Conservation (phyloP, 2,888 invertebrate genomes). For the Leptinotarsa tumamoca region DNA sequence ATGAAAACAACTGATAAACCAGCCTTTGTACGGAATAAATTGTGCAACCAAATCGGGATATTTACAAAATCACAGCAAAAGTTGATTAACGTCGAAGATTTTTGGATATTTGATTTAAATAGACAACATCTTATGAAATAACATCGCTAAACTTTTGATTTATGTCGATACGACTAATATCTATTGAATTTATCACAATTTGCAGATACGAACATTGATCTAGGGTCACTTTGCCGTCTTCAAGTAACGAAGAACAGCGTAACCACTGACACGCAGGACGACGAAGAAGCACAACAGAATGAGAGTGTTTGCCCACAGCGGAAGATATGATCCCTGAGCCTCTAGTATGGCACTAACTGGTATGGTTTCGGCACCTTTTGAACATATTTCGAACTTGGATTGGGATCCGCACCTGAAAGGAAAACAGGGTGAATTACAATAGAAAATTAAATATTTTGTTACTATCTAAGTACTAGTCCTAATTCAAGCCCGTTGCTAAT, state of each 20-base stretch:
- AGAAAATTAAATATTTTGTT: no score
- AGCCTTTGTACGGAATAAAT: not conserved
- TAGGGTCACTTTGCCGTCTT: constrained; percentile 74
- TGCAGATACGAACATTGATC: constrained; percentile 48
- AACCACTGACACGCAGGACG: constrained; percentile 79
- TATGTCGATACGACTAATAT: constrained; percentile 47
- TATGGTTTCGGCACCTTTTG: constrained; percentile 71
- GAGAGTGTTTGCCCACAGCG: constrained; percentile 80
- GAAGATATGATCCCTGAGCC: constrained; percentile 74
- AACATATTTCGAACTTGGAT: constrained; percentile 76
- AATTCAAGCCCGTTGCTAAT: no score
- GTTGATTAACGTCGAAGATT: constrained; percentile 24
- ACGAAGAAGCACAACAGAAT: constrained; percentile 78
- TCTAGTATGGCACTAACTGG: constrained; percentile 76
- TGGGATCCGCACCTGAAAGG: constrained; percentile 75
- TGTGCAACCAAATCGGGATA: constrained; percentile 27
- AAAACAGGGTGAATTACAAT: constrained; percentile 8
- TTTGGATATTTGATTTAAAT: constrained; percentile 37
- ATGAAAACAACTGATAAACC: no score
- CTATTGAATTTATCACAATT: constrained; percentile 58
- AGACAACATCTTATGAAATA: constrained; percentile 35
- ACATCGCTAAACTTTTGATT: constrained; percentile 40
- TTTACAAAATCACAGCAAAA: constrained; percentile 36
- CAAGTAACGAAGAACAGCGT: constrained; percentile 78
- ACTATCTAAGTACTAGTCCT: no score